Base-by-base conservation (phyloP, 2,888 invertebrate genomes). In the Scaeva pyrastri region DNA sequence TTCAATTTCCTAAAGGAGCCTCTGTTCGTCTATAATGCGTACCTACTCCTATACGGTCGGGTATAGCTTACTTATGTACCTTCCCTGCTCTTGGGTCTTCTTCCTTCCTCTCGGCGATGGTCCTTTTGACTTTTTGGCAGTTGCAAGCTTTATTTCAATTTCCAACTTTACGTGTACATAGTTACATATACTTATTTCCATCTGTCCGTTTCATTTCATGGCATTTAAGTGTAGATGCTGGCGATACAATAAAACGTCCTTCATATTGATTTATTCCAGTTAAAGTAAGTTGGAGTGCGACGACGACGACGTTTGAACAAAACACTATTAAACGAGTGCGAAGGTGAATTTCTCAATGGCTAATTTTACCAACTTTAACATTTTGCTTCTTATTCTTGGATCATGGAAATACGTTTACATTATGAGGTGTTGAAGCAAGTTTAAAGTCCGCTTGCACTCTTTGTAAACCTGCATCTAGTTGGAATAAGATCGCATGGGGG, bases 191-290 rank as follows among this genome's bases (percentile, higher is more conserved):
- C 52, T 39, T 50, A 45, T 55, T 72, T 55, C 48, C 72, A 78
- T 62, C 71, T 79, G 56, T 21, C 31, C 36, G 31, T 66, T 72
- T 48, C 64, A 55, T 50, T 48, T 60, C 41, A 66, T 58, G 26
- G 73, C 41, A 79, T 66, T 73, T 50, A 73, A 66, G 56, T 19
- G 39, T 60, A 14, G n/a, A 16, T 56, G 11, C 50, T 16, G 50
- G 39, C 31, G 64, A 78, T 71, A 79, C 75, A 74, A 79, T 79
- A 45, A 26, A 74, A 43, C 12, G 58, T 48, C 21, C 72, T 72
- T 41, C 31, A 26, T 74, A 74, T 70, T 43, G 68, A 70, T 68
- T 64, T 62, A 23, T 68, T 23, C 45, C 60, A 68, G 56, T 72
- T 64, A 43, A 66, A 41, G 55, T 48, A 72, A 50, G 52, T 31